These are phyloP conservation scores for Chaetodon trifascialis DNA, from an alignment of 2,113 vertebrate genomes.

Conservation along the genomic window DNA sequence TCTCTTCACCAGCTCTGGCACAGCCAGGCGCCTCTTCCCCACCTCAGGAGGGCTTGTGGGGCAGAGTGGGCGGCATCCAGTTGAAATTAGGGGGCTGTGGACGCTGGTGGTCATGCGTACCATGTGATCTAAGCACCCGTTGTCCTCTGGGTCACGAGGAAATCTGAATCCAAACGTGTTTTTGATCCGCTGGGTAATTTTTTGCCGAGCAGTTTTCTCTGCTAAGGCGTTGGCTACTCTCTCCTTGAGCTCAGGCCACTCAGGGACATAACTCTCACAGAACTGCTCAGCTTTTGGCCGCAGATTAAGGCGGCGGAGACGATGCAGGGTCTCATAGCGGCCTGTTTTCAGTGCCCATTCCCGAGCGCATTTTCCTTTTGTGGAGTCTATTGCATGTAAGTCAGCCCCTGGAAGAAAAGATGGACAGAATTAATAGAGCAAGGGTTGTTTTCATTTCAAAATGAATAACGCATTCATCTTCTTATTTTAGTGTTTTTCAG, in stretches of 20 bases:
- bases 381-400: constrained; percentile 82
- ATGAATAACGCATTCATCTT: not conserved
- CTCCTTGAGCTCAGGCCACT: constrained; percentile 86
- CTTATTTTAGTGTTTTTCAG: not conserved
- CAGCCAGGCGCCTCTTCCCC: constrained; percentile 85
- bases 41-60: constrained; percentile 86
- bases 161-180: constrained; percentile 82
- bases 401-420: constrained; percentile 86
- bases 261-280: constrained; percentile 75
- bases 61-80: constrained; percentile 88
- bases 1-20: constrained; percentile 85
- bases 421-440: not conserved
- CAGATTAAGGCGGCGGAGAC: constrained; percentile 81
- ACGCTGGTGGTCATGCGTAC: constrained; percentile 90
- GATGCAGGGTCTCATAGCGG: constrained; percentile 81
- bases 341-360: constrained; percentile 90
- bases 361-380: constrained; percentile 84
- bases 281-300: constrained; percentile 87
- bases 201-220: constrained; percentile 72
- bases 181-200: constrained; percentile 79
- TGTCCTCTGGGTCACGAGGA: constrained; percentile 82
- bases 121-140: constrained; percentile 90
- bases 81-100: constrained; percentile 88
- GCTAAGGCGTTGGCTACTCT: constrained; percentile 82
- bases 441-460: not conserved